A percentile compares a stretch with the other conserved stretches of the same genome.
phyloP scores from a whole-genome alignment of 2,113 vertebrate genomes.

The Notothenia rossii region DNA sequence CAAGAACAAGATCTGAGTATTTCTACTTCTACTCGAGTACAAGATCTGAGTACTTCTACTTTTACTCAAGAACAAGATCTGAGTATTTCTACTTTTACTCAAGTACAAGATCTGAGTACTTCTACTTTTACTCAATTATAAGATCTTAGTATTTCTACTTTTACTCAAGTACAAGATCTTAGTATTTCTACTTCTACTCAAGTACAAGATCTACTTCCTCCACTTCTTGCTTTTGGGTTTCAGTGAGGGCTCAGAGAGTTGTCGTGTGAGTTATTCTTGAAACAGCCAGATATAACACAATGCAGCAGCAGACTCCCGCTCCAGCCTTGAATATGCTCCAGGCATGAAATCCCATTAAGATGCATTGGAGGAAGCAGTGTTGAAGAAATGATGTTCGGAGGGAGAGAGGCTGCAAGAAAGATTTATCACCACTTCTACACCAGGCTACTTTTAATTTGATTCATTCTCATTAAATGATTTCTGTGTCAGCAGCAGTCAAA shows the following conservation, averaged over 20 bases:
- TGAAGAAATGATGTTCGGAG: constrained; percentile 56
- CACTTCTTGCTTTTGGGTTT: constrained; percentile 48
- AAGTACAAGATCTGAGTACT: no score
- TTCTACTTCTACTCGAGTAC: no score
- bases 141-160: no score
- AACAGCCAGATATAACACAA: constrained; percentile 65
- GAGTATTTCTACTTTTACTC: no score
- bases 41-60: no score
- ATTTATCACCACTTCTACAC: constrained; percentile 36
- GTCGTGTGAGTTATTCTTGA: constrained; percentile 73
- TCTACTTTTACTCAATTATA: no score
- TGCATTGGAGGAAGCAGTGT: constrained; percentile 50
- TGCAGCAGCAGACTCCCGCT: constrained; percentile 47
- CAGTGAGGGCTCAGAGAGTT: constrained; percentile 67
- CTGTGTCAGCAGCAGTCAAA: constrained; percentile 45
- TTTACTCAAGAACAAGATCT: no score
- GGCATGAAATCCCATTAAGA: constrained; percentile 75
- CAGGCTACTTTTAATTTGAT: constrained; percentile 52
- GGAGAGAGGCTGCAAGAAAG: constrained; percentile 25
- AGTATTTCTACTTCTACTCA: no score
- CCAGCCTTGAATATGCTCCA: constrained; percentile 64
- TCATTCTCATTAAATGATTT: constrained; percentile 61
- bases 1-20: no score
- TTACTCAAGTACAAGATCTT: no score
- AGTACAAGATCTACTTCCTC: no score